phyloP scores from a whole-genome alignment of 2,113 vertebrate species.

The Regulus satrapa region DNA sequence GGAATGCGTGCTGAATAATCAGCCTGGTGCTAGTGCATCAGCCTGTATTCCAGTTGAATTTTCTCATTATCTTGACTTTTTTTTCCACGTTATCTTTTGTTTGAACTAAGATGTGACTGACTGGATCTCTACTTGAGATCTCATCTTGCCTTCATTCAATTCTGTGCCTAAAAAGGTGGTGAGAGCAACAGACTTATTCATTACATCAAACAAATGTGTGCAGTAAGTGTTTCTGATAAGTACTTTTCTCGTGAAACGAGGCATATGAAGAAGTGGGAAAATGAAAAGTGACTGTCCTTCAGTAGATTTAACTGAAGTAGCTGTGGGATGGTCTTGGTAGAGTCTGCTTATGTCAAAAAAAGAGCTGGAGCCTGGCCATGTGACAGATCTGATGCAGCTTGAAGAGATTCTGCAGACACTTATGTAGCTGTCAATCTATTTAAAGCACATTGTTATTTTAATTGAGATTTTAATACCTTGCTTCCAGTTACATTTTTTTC shows the following conservation, averaged over 20 bases:
- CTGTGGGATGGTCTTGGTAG: not conserved
- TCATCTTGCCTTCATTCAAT: not conserved
- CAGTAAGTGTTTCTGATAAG: slow-evolving; percentile 12
- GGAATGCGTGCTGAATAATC: not conserved
- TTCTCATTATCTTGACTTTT: slow-evolving; percentile 32
- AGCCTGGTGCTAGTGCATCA: not conserved
- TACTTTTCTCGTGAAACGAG: not conserved
- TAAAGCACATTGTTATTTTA: not conserved
- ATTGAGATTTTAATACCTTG: not conserved
- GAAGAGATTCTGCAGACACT: not conserved
- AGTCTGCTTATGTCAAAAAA: not conserved
- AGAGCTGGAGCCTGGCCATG: not conserved
- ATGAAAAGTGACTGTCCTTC: not conserved
- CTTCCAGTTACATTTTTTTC: not conserved
- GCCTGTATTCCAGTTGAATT: not conserved
- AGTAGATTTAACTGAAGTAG: not conserved
- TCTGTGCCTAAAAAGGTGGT: slow-evolving; percentile 7
- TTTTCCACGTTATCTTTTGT: not conserved
- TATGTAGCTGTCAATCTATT: not conserved
- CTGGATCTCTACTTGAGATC: slow-evolving; percentile 4
- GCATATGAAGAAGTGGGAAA: not conserved
- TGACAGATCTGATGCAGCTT: not conserved
- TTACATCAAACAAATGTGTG: slow-evolving; percentile 9
- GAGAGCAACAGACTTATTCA: not conserved
- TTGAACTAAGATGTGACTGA: not conserved